A percentile compares a stretch with the other conserved stretches of the same genome.
Conservation (phyloP, 2,797 vertebrate genomes). For the Danio jaintianensis region DNA sequence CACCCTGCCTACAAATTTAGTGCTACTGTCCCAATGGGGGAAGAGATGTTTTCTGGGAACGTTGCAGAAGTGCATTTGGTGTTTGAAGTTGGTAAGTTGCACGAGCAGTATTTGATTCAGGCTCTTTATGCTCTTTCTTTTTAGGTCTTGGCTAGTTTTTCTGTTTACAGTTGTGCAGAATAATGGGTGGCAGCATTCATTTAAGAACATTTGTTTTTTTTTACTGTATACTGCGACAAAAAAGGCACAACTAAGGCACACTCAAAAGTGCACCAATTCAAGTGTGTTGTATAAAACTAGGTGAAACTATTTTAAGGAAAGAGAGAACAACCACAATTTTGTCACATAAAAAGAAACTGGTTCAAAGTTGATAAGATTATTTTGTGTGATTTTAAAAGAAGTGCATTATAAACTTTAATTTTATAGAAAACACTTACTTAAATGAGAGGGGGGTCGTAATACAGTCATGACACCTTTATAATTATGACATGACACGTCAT, state of each 20-base stretch:
- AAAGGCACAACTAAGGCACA: neutral
- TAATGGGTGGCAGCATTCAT: too few species aligned
- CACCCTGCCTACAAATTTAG: constrained; percentile 55
- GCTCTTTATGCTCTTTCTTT: constrained; percentile 9
- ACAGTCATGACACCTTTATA: too few species aligned
- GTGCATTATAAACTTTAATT: too few species aligned
- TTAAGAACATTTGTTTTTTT: neutral
- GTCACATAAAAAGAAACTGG: neutral
- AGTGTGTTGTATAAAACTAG: neutral
- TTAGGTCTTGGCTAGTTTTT: neutral
- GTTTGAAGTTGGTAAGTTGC: constrained; percentile 18
- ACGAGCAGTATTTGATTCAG: constrained; percentile 18
- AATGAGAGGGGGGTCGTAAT: too few species aligned
- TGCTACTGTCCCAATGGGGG: constrained; percentile 43
- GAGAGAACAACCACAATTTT: neutral
- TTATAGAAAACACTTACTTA: too few species aligned
- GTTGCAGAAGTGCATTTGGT: constrained; percentile 45
- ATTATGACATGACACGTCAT: too few species aligned
- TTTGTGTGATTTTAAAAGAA: neutral
- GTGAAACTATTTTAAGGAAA: neutral
- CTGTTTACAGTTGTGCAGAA: neutral
- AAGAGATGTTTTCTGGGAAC: constrained; percentile 46
- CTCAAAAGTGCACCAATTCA: neutral
- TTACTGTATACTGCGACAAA: neutral
- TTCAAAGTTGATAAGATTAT: neutral